phyloP scores from a whole-genome alignment of 1,140 invertebrate genomes.

The Pectinophora gossypiella region DNA sequence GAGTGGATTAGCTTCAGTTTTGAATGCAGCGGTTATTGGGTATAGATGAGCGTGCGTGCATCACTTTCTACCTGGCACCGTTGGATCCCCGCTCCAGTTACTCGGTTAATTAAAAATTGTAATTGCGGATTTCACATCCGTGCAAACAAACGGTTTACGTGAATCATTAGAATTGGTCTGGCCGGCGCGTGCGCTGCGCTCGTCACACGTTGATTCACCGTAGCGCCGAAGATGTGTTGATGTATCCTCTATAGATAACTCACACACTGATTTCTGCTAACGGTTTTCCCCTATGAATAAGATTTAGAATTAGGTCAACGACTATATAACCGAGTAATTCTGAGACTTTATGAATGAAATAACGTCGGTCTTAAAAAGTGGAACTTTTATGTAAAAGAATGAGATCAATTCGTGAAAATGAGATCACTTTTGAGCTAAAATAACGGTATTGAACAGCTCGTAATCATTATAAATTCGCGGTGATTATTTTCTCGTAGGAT shows the following conservation, averaged over 20 bases:
- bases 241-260: constrained; percentile 20
- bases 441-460: too few relatives aligned
- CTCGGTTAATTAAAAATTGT: constrained; percentile 71
- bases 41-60: constrained; percentile 31
- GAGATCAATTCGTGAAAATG: too few relatives aligned
- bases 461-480: too few relatives aligned
- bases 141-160: constrained; percentile 64
- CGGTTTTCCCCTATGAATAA: constrained; percentile 50
- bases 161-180: constrained; percentile 53
- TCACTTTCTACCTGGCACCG: constrained; percentile 65
- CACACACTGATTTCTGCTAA: constrained; percentile 29
- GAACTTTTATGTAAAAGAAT: too few relatives aligned
- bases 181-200: constrained; percentile 3
- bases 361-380: too few relatives aligned
- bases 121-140: constrained; percentile 73
- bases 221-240: constrained; percentile 2
- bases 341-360: too few relatives aligned
- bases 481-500: too few relatives aligned
- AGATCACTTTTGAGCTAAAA: too few relatives aligned
- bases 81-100: constrained; percentile 65
- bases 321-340: constrained; percentile 2
- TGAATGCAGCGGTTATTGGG: constrained; percentile 14
- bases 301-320: constrained; percentile 17
- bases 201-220: constrained; percentile 56
- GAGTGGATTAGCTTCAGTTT: neutral